Evolutionary conservation across 2,888 invertebrate genomes (phyloP).

Genomic region (Microplitis deprimator): DNA sequence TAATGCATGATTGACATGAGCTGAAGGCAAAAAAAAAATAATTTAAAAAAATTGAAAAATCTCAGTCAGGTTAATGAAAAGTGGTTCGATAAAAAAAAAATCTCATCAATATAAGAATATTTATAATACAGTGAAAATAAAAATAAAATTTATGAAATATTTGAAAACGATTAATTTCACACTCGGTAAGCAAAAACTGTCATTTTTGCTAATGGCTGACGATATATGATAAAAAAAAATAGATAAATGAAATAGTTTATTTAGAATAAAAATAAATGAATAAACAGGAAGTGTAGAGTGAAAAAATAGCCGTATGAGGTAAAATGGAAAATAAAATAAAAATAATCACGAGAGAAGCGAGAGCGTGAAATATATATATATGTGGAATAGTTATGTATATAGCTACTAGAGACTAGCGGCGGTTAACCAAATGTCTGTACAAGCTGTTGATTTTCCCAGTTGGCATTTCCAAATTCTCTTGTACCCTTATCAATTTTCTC

Average conservation of each 20-base stretch:
- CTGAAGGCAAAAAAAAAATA: neutral
- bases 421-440: conserved; percentile 39
- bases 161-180: neutral
- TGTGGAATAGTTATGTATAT: conserved; percentile 17
- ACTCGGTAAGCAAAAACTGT: neutral
- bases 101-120: neutral
- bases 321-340: conserved; percentile 20
- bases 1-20: neutral
- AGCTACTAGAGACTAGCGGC: conserved; percentile 4
- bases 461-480: conserved; percentile 18
- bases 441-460: conserved; percentile 44
- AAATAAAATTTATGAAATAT: neutral
- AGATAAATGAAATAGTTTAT: neutral
- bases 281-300: conserved; percentile 1
- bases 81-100: neutral
- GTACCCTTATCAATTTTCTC: conserved; percentile 25
- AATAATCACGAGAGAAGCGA: neutral
- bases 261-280: conserved; percentile 1
- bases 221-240: neutral
- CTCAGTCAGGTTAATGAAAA: neutral
- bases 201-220: neutral
- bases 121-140: neutral
- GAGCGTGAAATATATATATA: conserved; percentile 12
- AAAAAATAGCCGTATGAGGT: neutral
- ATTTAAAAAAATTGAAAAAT: neutral